phyloP scores from a whole-genome alignment of 2,113 vertebrate genomes.

The Larimichthys crocea region DNA sequence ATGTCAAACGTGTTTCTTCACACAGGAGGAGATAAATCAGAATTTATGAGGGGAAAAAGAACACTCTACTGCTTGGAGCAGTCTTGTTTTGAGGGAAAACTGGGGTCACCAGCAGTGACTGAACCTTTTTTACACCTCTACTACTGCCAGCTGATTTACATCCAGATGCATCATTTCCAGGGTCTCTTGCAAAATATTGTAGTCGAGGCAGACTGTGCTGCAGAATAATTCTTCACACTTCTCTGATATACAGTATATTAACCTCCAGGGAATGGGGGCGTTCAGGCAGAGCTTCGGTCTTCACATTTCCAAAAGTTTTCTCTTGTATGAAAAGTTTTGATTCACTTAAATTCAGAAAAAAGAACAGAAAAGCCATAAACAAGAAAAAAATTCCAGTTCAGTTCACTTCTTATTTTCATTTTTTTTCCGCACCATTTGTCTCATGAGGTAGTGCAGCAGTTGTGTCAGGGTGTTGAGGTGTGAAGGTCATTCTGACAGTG shows the following conservation, averaged over 20 bases:
- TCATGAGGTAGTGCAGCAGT: slow-evolving; percentile 27
- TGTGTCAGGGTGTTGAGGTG: slow-evolving; percentile 57
- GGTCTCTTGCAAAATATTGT: not conserved
- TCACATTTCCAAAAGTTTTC: not conserved
- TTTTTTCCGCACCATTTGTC: slow-evolving; percentile 13
- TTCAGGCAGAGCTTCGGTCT: not conserved
- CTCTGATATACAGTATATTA: not conserved
- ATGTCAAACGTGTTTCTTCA: not conserved
- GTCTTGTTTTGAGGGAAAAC: not conserved
- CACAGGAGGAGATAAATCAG: not conserved
- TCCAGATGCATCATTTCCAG: not conserved
- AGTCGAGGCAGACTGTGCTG: not conserved
- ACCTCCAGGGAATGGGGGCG: not conserved
- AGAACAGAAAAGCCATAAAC: not conserved
- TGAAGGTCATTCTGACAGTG: slow-evolving; percentile 74
- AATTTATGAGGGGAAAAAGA: not conserved
- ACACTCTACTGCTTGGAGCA: not conserved
- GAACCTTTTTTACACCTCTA: slow-evolving; percentile 5
- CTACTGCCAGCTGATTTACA: not conserved
- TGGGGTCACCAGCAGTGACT: not conserved
- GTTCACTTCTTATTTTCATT: not conserved
- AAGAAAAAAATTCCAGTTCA: not conserved
- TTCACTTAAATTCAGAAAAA: not conserved
- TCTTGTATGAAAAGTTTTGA: not conserved
- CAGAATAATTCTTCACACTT: not conserved